A percentile compares a stretch with the other conserved stretches of the same genome.
Evolutionary conservation across 2,113 vertebrate species (phyloP).

Genomic region (Patagioenas fasciata): DNA sequence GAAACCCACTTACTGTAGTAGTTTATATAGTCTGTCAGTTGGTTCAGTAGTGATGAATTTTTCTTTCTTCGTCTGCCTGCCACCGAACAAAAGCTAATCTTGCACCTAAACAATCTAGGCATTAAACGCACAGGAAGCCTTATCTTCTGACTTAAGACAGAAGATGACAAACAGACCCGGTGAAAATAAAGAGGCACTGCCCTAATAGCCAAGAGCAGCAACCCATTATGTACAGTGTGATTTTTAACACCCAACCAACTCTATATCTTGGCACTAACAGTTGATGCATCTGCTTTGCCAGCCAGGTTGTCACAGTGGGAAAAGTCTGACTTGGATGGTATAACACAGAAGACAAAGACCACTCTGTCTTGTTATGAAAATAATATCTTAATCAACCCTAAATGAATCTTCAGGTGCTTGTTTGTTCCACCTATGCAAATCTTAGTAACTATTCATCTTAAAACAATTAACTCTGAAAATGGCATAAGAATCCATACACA

Average conservation of each 20-base stretch:
- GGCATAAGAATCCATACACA: background rate
- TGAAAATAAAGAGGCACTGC: slow-evolving; percentile 24
- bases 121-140: slow-evolving; percentile 55
- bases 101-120: slow-evolving; percentile 43
- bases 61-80: slow-evolving; percentile 53
- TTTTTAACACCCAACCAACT: slow-evolving; percentile 54
- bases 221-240: slow-evolving; percentile 9
- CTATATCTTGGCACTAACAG: slow-evolving; percentile 6
- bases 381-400: background rate
- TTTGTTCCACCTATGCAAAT: background rate
- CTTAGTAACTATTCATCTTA: background rate
- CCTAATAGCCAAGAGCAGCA: slow-evolving; percentile 57
- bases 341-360: background rate
- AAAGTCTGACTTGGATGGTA: background rate
- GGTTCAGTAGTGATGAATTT: slow-evolving; percentile 32
- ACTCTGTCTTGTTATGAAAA: background rate
- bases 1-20: slow-evolving; percentile 10
- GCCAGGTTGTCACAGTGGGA: background rate
- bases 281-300: background rate
- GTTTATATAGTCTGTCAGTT: slow-evolving; percentile 42
- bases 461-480: background rate
- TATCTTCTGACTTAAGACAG: slow-evolving; percentile 62
- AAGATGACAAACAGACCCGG: slow-evolving; percentile 38
- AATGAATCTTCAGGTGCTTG: background rate
- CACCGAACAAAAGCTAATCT: slow-evolving; percentile 63